Evolutionary conservation across 2,113 vertebrate species (phyloP).

Genomic region (Trematocara stigmaticum): DNA sequence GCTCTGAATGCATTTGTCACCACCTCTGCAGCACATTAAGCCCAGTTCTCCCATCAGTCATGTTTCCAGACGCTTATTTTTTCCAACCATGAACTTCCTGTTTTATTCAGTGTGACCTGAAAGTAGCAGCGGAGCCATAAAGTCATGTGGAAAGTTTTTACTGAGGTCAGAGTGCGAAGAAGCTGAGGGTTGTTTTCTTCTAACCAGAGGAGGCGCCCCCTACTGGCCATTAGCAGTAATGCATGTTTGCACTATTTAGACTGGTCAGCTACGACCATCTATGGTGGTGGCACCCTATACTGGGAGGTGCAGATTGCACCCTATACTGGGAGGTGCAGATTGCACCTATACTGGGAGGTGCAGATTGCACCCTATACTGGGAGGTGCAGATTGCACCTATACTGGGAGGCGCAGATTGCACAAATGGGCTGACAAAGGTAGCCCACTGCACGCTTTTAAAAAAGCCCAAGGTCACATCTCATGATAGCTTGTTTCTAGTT

Average conservation of each 20-base stretch:
- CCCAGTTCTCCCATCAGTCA: not conserved
- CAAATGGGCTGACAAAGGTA: not conserved
- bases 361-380: not conserved
- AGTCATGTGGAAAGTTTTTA: not conserved
- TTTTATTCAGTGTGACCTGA: not conserved
- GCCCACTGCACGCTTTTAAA: not conserved
- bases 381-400: not conserved
- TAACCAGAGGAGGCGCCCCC: not conserved
- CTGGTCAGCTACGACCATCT: not conserved
- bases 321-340: too few relatives aligned
- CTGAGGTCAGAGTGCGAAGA: not conserved
- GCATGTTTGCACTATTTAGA: not conserved
- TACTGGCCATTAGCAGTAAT: not conserved
- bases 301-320: too few relatives aligned
- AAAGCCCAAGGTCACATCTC: not conserved
- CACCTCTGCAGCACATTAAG: not conserved
- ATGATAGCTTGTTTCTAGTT: not conserved
- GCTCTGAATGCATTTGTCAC: not conserved
- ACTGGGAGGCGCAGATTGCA: not conserved
- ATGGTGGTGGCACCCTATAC: not conserved
- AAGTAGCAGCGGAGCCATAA: not conserved
- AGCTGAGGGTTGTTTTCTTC: not conserved
- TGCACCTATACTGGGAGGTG: not conserved
- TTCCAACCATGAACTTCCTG: not conserved
- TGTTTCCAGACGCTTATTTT: not conserved